Evolutionary conservation across 1,140 invertebrate genomes (phyloP).

Genomic region (Bactericera cockerelli): DNA sequence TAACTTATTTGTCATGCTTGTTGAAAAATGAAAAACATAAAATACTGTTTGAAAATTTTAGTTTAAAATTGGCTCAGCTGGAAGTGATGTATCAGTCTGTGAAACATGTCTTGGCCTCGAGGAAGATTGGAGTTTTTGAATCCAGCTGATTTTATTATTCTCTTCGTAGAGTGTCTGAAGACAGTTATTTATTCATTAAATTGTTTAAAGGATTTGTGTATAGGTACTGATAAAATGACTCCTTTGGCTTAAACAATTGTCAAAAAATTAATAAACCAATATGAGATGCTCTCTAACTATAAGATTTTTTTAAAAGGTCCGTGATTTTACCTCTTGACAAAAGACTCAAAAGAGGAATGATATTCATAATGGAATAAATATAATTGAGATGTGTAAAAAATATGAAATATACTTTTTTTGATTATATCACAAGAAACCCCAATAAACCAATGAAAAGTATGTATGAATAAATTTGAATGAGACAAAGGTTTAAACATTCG

Average conservation of each 20-base stretch:
- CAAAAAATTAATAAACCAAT: neutral
- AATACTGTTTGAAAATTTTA: slow-evolving; percentile 3
- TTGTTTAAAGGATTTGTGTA: neutral
- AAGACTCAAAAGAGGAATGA: too few relatives aligned
- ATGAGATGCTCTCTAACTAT: neutral
- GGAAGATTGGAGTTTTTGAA: neutral
- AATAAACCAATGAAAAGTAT: too few relatives aligned
- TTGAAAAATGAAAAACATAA: neutral
- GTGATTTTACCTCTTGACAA: too few relatives aligned
- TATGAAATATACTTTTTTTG: too few relatives aligned
- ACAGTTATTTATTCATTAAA: too few relatives aligned
- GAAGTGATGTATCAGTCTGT: neutral
- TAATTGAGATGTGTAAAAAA: too few relatives aligned
- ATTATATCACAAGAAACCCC: too few relatives aligned
- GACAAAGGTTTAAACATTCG: too few relatives aligned
- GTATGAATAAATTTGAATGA: too few relatives aligned
- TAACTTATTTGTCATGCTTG: neutral
- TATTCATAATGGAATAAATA: too few relatives aligned
- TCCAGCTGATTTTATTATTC: neutral
- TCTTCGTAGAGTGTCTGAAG: neutral
- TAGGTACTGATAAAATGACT: neutral
- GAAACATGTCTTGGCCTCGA: neutral
- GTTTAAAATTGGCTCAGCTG: neutral
- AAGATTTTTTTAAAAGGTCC: too few relatives aligned
- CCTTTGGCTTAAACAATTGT: neutral